These are phyloP conservation scores for Cepaea hortensis DNA, from an alignment of 2,888 invertebrate genomes.

Conservation along the genomic window DNA sequence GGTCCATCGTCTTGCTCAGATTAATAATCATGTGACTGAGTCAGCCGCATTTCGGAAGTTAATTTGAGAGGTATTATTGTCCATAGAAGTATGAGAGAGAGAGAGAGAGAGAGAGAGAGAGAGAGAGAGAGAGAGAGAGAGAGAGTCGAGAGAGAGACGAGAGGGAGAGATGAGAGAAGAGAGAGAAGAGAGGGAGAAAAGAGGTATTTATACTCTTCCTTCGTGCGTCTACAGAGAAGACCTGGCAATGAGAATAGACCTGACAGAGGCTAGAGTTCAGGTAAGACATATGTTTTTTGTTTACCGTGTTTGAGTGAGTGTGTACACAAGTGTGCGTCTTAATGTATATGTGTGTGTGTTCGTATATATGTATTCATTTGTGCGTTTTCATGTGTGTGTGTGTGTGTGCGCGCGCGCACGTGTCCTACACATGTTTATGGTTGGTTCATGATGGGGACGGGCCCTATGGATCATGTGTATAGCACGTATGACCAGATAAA, in stretches of 20 bases:
- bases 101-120: not conserved
- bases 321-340: not conserved
- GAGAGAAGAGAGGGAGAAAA: not conserved
- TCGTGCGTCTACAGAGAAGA: slow-evolving; percentile 66
- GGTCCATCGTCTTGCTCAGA: no score
- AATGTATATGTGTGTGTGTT: not conserved
- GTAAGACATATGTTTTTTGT: slow-evolving; percentile 52
- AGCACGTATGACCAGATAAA: no score
- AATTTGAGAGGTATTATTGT: no score
- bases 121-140: not conserved
- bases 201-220: not conserved
- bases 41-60: no score
- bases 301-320: not conserved
- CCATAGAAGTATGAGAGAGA: not conserved
- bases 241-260: slow-evolving; percentile 70
- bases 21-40: no score
- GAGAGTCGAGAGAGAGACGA: no score
- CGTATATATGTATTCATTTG: no score
- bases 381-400: not conserved
- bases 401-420: not conserved
- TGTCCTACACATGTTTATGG: not conserved
- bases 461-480: no score
- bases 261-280: slow-evolving; percentile 74
- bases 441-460: no score
- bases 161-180: no score